Evolutionary conservation across 2,888 invertebrate species (phyloP).

Genomic region (Escarpia spicata): DNA sequence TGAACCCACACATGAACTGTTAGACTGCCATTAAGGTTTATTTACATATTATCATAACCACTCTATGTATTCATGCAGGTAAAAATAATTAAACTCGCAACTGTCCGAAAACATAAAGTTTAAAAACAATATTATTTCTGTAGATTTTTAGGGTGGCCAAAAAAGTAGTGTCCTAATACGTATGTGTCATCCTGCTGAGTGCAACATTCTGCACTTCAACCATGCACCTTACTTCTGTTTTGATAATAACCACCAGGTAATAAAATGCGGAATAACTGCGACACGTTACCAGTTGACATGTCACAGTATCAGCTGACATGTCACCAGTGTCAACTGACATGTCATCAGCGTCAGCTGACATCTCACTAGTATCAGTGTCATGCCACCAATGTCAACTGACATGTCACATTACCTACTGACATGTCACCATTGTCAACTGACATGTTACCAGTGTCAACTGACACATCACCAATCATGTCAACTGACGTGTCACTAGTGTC

Average conservation of each 20-base stretch:
- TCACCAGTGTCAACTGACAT: background rate
- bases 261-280: too few relatives aligned
- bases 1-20: background rate
- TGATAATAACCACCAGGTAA: too few relatives aligned
- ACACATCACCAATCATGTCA: background rate
- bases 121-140: too few relatives aligned
- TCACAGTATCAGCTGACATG: background rate
- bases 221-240: too few relatives aligned
- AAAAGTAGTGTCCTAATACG: too few relatives aligned
- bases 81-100: too few relatives aligned
- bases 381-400: background rate
- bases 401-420: background rate
- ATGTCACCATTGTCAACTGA: slow-evolving; percentile 7
- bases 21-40: background rate
- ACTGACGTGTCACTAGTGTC: background rate
- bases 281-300: background rate
- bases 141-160: too few relatives aligned
- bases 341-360: background rate
- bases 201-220: too few relatives aligned
- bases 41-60: background rate
- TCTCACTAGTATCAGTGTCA: background rate
- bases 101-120: too few relatives aligned
- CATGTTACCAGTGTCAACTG: slow-evolving; percentile 1
- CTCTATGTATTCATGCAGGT: too few relatives aligned
- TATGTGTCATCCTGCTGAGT: too few relatives aligned